A percentile compares a stretch with the other conserved stretches of the same genome.
Evolutionary conservation across 1,140 invertebrate genomes (phyloP).

Genomic region (Anastrepha ludens): DNA sequence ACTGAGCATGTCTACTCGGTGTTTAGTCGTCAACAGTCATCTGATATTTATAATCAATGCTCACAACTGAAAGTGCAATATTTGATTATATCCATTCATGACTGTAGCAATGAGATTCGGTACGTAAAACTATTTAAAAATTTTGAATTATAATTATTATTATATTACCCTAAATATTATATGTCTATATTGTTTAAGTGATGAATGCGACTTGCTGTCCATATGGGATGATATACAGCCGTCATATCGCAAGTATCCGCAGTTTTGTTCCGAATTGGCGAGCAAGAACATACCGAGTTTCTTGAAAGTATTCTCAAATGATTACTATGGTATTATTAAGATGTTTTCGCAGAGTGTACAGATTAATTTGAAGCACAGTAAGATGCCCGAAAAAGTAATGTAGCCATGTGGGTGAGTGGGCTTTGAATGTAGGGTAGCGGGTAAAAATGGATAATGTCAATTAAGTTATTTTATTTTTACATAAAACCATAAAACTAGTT

Average conservation of each 20-base stretch:
- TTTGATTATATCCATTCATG: conserved; percentile 69
- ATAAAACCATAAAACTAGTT: background rate
- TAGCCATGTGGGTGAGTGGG: background rate
- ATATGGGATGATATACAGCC: conserved; percentile 73
- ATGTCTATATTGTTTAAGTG: conserved; percentile 59
- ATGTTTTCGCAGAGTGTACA: conserved; percentile 74
- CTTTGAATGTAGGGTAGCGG: background rate
- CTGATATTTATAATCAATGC: conserved; percentile 71
- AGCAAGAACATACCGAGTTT: conserved; percentile 72
- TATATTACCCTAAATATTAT: too few relatives aligned
- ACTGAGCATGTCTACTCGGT: conserved; percentile 71
- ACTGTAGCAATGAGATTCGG: conserved; percentile 69
- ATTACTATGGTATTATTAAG: conserved; percentile 71
- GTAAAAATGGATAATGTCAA: background rate
- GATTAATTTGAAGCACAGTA: conserved; percentile 71
- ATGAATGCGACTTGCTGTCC: conserved; percentile 69
- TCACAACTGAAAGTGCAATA: conserved; percentile 73
- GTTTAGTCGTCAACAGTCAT: conserved; percentile 72
- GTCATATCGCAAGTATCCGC: conserved; percentile 69
- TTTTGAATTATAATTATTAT: background rate
- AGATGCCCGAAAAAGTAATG: conserved; percentile 67
- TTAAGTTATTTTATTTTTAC: conserved; percentile 12
- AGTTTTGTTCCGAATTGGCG: conserved; percentile 71
- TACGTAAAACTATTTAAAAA: conserved; percentile 55
- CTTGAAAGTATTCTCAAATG: conserved; percentile 70